Base-by-base conservation (phyloP, 2,113 vertebrate species). In the Periophthalmus modestus region DNA sequence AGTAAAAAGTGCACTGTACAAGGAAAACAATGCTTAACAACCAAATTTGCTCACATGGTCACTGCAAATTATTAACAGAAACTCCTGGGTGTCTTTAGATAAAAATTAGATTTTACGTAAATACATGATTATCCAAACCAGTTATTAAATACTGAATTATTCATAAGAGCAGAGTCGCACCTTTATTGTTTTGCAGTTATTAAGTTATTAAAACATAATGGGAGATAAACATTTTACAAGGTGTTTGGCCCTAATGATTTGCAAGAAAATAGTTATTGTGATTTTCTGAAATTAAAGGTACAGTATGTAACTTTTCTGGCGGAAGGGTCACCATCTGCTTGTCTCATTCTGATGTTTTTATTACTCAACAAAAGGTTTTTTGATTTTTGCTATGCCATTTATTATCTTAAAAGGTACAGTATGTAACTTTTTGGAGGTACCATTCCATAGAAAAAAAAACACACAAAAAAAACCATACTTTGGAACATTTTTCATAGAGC, bases 121-220 rank as follows among this genome's bases (percentile, higher is more conserved):
- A 62, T 34, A 7, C 59, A 62, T 6, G 4, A 28, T 28, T 33
- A 4, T 13, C 28, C 57, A 59, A 59, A 59, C 24, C 46, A 54
- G 63, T 48, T 72, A 15, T 61, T 11, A 55, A 62, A 62, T 62
- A 16, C 28, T 62, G 14, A 62, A 62, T 62, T 62, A 62, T 62
- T 62, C 24, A 62, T 33, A 16, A 5, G 21, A 34, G 14, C 14
- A 34, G 59, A 15, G 59, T 7, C 16, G 59, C 59, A 62, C 59
- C 59, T 62, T 62, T 62, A 62, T 34, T 62, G 59, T 34, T 62
- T 34, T 62, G 24, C 28, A 62, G 18, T 62, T 62, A 62, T 62
- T 24, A 59, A 59, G 59, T 34, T 34, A 62, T 33, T 62, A 34
- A 62, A 62, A 62, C 59, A 28, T 62, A 62, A 62, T 34, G 28